Evolutionary conservation across 2,113 vertebrate genomes (phyloP).

Genomic region (Emberiza fucata): DNA sequence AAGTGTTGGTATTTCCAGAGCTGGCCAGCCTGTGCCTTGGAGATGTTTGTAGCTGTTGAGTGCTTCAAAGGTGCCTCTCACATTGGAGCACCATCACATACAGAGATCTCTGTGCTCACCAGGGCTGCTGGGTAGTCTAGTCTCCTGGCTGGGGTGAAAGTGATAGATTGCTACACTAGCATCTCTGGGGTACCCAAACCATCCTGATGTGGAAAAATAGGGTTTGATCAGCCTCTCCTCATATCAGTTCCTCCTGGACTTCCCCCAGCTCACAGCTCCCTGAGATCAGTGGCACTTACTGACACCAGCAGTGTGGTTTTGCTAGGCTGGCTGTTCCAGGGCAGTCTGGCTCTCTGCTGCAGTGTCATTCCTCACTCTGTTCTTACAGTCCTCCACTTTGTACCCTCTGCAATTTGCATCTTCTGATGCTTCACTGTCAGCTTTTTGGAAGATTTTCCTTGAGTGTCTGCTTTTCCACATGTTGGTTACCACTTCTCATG

Average conservation of each 20-base stretch:
- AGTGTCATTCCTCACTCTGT: not conserved
- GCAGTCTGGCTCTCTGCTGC: not conserved
- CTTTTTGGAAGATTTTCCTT: not conserved
- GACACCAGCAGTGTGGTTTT: not conserved
- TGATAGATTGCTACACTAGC: not conserved
- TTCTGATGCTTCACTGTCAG: not conserved
- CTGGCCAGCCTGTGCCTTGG: not conserved
- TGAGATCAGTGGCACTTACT: not conserved
- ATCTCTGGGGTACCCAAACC: not conserved
- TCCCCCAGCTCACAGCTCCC: not conserved
- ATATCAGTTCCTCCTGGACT: not conserved
- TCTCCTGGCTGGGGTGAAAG: not conserved
- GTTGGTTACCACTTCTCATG: not conserved
- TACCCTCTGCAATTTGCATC: not conserved
- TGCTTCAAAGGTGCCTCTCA: not conserved
- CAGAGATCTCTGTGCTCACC: not conserved
- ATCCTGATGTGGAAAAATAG: not conserved
- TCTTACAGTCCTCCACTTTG: not conserved
- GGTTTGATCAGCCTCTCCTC: not conserved
- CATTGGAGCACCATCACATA: not conserved
- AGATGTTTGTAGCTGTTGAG: not conserved
- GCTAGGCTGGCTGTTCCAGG: not conserved
- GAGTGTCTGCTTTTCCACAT: not conserved
- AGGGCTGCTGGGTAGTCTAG: not conserved
- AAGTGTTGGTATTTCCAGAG: not conserved